These are phyloP conservation scores for Prionace glauca DNA, from an alignment of 2,797 vertebrate genomes.

Conservation along the genomic window DNA sequence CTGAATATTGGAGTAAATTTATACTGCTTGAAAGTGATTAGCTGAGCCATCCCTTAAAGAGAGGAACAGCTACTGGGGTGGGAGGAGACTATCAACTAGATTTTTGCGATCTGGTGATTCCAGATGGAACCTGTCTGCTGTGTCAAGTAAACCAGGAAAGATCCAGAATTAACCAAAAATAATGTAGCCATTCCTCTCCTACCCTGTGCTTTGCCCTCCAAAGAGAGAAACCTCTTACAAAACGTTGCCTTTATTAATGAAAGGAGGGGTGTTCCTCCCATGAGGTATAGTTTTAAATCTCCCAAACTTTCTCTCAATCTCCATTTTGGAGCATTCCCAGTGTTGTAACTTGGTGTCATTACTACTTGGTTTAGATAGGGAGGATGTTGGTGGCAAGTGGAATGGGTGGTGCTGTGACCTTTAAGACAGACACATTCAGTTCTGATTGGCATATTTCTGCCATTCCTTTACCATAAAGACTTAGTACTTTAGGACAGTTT, in stretches of 20 bases:
- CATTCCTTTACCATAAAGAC: too few relatives aligned
- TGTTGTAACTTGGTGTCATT: too few relatives aligned
- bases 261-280: not conserved
- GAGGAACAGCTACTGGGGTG: not conserved
- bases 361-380: too few relatives aligned
- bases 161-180: not conserved
- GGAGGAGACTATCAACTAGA: not conserved
- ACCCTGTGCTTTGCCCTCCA: too few relatives aligned
- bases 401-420: too few relatives aligned
- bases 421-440: not conserved
- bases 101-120: not conserved
- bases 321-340: too few relatives aligned
- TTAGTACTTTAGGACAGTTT: not conserved
- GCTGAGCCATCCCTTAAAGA: not conserved
- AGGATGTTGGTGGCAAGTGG: too few relatives aligned
- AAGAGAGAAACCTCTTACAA: not conserved
- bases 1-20: not conserved
- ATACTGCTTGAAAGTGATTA: not conserved
- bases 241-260: not conserved
- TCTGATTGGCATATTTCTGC: not conserved
- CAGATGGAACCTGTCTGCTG: not conserved
- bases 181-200: not conserved
- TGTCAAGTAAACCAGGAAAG: not conserved
- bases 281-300: too few relatives aligned
- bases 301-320: too few relatives aligned